Evolutionary conservation across 2,113 vertebrate genomes (phyloP).

Genomic region (Phalacrocorax brasilianus): DNA sequence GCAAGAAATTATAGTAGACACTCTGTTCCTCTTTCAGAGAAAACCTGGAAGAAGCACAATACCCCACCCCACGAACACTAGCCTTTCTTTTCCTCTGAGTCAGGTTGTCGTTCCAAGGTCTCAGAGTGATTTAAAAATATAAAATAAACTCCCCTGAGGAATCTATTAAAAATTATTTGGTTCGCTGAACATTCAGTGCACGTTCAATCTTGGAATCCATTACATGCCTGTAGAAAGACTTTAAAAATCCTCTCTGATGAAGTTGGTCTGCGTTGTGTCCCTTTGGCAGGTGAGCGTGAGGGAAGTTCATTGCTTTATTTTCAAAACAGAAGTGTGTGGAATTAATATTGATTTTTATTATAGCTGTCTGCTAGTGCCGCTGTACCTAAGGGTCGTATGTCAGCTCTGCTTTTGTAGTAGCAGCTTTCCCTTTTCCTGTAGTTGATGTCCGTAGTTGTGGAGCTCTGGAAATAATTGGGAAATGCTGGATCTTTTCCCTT

Average conservation of each 20-base stretch:
- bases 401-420: background rate
- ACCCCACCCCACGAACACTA: background rate
- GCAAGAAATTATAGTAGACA: background rate
- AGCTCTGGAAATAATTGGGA: constrained; percentile 12
- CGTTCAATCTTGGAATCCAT: constrained; percentile 47
- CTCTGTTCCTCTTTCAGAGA: background rate
- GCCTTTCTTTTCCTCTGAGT: constrained; percentile 34
- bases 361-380: constrained; percentile 3
- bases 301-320: constrained; percentile 51
- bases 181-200: constrained; percentile 61
- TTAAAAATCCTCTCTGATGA: background rate
- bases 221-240: constrained; percentile 39
- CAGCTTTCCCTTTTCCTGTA: background rate
- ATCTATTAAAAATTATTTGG: constrained; percentile 70
- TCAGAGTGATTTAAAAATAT: constrained; percentile 52
- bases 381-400: constrained; percentile 2
- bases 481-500: background rate
- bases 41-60: background rate
- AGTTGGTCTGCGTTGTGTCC: constrained; percentile 22
- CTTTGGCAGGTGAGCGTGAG: constrained; percentile 24
- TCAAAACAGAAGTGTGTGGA: constrained; percentile 39
- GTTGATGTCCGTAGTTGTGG: background rate
- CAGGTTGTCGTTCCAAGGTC: constrained; percentile 45
- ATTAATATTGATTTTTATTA: constrained; percentile 66
- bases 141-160: constrained; percentile 54